These are phyloP conservation scores for Rattus rattus DNA, from an alignment of 2,113 vertebrate species.

Conservation along the genomic window DNA sequence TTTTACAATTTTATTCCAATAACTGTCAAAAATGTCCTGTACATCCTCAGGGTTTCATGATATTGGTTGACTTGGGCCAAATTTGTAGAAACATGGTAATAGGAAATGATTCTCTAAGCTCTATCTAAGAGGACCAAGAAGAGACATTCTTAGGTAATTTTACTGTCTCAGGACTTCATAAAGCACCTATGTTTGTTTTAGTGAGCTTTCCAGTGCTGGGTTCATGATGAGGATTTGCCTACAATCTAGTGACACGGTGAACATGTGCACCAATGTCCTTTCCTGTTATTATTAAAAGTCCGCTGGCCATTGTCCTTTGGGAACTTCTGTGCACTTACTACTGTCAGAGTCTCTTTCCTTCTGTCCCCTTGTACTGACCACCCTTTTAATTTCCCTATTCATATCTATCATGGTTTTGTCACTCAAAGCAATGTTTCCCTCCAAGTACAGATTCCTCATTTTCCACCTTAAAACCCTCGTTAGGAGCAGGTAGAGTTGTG, in stretches of 20 bases:
- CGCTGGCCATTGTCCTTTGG: not conserved
- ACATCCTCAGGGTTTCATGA: not conserved
- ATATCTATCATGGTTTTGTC: not conserved
- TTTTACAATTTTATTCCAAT: not conserved
- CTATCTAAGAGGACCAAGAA: not conserved
- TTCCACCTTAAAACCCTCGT: not conserved
- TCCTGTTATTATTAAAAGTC: not conserved
- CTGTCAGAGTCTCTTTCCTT: not conserved
- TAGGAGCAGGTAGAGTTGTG: not conserved
- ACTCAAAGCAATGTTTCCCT: not conserved
- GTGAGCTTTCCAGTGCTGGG: not conserved
- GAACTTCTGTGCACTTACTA: not conserved
- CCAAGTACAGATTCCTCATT: not conserved
- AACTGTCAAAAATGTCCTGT: not conserved
- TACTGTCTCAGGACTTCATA: not conserved
- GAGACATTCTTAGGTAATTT: not conserved
- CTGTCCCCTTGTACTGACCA: not conserved
- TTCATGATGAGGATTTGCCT: not conserved
- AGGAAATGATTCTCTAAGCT: not conserved
- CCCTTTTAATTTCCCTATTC: not conserved
- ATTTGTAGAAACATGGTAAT: not conserved
- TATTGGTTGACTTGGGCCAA: not conserved
- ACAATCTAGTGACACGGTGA: slow-evolving; percentile 2
- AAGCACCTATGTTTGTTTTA: not conserved
- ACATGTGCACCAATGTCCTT: not conserved